phyloP scores from a whole-genome alignment of 2,113 vertebrate genomes.

The Thunnus maccoyii region DNA sequence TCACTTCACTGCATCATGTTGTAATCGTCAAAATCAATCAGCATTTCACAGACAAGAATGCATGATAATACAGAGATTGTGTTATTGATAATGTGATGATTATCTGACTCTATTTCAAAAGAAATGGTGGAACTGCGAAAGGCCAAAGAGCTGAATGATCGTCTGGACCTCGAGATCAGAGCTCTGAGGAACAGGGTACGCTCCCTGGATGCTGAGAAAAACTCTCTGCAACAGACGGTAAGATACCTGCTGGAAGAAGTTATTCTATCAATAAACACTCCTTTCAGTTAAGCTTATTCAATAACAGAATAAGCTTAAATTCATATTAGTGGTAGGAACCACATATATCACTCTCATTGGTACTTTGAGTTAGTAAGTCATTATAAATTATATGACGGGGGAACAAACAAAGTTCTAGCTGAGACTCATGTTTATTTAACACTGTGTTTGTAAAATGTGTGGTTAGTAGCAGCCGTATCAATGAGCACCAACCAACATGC shows the following conservation, averaged over 20 bases:
- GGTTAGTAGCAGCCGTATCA: too few species aligned
- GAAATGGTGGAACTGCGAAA: conserved; percentile 82
- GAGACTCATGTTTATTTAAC: neutral
- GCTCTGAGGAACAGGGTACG: conserved; percentile 83
- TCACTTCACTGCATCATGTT: neutral
- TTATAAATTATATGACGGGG: neutral
- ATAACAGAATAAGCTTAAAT: neutral
- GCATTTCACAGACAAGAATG: neutral
- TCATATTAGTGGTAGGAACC: too few species aligned
- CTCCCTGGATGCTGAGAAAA: conserved; percentile 85
- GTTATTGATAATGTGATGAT: neutral
- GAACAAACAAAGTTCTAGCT: too few species aligned
- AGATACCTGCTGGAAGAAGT: conserved; percentile 24
- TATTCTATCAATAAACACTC: neutral
- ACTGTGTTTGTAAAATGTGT: too few species aligned
- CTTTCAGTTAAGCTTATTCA: neutral
- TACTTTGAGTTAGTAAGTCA: neutral
- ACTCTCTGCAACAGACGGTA: conserved; percentile 81
- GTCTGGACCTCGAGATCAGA: conserved; percentile 87
- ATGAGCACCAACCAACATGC: too few species aligned
- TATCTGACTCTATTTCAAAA: conserved; percentile 59
- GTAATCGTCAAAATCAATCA: neutral
- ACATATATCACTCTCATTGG: neutral
- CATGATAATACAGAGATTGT: neutral
- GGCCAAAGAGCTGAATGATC: conserved; percentile 86